Evolutionary conservation across 2,888 invertebrate species (phyloP).

Genomic region (Craniophora ligustri): DNA sequence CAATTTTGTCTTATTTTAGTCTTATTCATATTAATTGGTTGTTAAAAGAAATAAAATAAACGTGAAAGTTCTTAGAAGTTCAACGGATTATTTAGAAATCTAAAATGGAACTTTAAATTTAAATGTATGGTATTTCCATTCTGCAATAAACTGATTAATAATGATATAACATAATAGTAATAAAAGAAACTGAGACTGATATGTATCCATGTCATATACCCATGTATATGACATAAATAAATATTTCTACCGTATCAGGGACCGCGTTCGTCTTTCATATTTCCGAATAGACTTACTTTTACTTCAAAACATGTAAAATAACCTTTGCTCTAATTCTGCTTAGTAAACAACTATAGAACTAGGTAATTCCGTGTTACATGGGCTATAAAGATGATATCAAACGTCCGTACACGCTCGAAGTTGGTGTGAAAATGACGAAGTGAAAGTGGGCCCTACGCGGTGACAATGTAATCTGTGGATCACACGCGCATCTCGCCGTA

Average conservation of each 20-base stretch:
- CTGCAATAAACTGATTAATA: too few species aligned
- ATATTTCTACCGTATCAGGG: background rate
- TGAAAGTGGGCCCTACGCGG: slow-evolving; percentile 65
- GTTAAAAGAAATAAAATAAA: background rate
- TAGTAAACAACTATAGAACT: slow-evolving; percentile 36
- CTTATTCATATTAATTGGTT: too few species aligned
- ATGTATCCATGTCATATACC: too few species aligned
- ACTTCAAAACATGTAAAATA: slow-evolving; percentile 22
- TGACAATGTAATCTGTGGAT: slow-evolving; percentile 72
- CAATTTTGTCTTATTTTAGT: background rate
- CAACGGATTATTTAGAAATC: too few species aligned
- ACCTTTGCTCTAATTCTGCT: slow-evolving; percentile 41
- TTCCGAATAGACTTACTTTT: slow-evolving; percentile 7
- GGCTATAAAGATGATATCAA: slow-evolving; percentile 50
- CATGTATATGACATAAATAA: background rate
- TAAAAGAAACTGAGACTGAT: background rate
- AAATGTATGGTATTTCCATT: too few species aligned
- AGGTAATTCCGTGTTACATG: slow-evolving; percentile 39
- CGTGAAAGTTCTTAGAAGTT: too few species aligned
- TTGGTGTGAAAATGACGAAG: slow-evolving; percentile 60
- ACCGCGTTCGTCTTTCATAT: slow-evolving; percentile 17
- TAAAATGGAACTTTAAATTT: too few species aligned
- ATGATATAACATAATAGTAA: background rate
- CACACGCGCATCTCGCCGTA: slow-evolving; percentile 55
- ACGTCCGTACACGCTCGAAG: slow-evolving; percentile 36